Base-by-base conservation (phyloP, 2,113 vertebrate genomes). In the Verasper variegatus region DNA sequence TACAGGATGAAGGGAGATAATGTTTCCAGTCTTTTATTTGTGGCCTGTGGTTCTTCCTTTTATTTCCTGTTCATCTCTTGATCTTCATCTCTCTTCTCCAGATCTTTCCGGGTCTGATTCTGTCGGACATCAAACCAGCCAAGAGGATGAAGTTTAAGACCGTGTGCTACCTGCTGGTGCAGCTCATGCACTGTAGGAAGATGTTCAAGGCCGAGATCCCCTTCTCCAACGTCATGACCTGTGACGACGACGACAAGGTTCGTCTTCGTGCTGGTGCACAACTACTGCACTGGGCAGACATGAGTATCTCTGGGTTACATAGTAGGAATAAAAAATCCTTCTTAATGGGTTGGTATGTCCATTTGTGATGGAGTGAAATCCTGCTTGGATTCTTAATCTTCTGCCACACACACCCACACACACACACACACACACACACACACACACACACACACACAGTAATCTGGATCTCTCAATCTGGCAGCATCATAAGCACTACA, bases 61-160 rank as follows among this genome's bases (percentile, higher is more conserved):
- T n/a, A n/a, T n/a, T n/a, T n/a, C n/a, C n/a, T n/a, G n/a, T n/a
- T 68, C 26, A 21, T 65, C 40, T 71, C 7, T 52, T n/a, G 8
- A 3, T 72, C 2, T 40, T 18, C 7, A 6, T 63, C 58, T 20
- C 4, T 54, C 3, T 5, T 23, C 79, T 72, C n/a, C 71, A 98
- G 98, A 98, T 99, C 69, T 98, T 99, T 89, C 97, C 97, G 12
- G 98, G 98, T 45, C 91, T 99, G 75, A 98, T 99, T 86, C 95
- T 99, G 11, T 99, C 97, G 0, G 98, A 99, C 87, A 98, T 99
- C 71, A 99, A 99, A 83, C 97, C 98, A 58, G 98, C 97, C 86
- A 99, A 99, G 92, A 95, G 97, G 90, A 99, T 99, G 97, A 98
- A 98, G 93, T 99, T 99, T 75, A 99, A 99, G 93, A 99, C 98